These are phyloP conservation scores for Rotaria socialis DNA, from an alignment of 2,888 invertebrate genomes.

Conservation along the genomic window DNA sequence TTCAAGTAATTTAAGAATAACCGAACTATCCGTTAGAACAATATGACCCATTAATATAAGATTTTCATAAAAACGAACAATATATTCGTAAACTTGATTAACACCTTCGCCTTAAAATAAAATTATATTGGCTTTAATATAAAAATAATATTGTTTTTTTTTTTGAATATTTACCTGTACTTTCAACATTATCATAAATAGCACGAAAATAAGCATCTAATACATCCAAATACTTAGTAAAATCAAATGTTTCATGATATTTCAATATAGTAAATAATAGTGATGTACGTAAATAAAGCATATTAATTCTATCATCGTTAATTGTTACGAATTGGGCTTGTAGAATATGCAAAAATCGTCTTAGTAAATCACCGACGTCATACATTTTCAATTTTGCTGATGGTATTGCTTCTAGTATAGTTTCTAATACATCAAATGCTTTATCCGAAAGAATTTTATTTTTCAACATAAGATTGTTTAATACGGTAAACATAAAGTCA, in stretches of 20 bases:
- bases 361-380: constrained; percentile 19
- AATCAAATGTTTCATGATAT: constrained; percentile 13
- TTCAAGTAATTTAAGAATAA: constrained; percentile 18
- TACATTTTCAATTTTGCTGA: constrained; percentile 13
- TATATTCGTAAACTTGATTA: constrained; percentile 29
- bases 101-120: constrained; percentile 21
- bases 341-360: constrained; percentile 19
- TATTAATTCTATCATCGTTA: constrained; percentile 1
- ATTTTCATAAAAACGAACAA: constrained; percentile 34
- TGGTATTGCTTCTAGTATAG: constrained; percentile 19
- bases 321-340: constrained; percentile 35
- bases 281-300: constrained; percentile 2
- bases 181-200: constrained; percentile 14
- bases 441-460: constrained; percentile 37
- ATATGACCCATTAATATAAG: constrained; percentile 36
- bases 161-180: background rate
- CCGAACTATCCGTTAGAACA: background rate
- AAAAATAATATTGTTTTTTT: background rate
- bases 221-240: background rate
- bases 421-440: constrained; percentile 20
- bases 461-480: constrained; percentile 37
- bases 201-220: constrained; percentile 28
- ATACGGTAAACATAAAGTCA: constrained; percentile 22
- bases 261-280: constrained; percentile 27
- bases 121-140: background rate